Evolutionary conservation across 2,797 vertebrate genomes (phyloP).

Genomic region (Sphenopsis melanotis): DNA sequence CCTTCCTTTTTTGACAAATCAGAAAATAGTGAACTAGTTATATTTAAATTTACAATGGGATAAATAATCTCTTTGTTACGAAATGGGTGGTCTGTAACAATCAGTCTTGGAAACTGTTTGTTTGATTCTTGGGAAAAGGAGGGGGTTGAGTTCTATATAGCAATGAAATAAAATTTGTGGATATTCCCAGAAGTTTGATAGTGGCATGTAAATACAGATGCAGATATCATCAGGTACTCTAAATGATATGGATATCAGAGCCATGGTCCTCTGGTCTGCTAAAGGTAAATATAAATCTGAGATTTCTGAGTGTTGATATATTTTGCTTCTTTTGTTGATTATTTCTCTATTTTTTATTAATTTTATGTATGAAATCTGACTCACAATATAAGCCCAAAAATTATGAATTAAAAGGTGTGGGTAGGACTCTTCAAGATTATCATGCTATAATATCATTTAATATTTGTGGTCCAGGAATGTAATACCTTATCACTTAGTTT

Average conservation of each 20-base stretch:
- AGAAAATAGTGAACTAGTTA: not conserved
- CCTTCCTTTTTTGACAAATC: not conserved
- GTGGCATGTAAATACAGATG: not conserved
- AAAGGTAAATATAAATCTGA: not conserved
- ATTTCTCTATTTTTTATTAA: not conserved
- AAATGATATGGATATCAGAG: not conserved
- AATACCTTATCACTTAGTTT: not conserved
- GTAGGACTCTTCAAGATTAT: not conserved
- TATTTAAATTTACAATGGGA: not conserved
- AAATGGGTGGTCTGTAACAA: not conserved
- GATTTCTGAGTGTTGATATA: not conserved
- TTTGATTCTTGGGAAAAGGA: not conserved
- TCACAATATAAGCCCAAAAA: not conserved
- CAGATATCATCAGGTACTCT: not conserved
- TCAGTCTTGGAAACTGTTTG: not conserved
- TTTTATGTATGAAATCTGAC: not conserved
- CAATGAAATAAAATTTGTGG: not conserved
- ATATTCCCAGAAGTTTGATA: not conserved
- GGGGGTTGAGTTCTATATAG: not conserved
- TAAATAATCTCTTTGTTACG: not conserved
- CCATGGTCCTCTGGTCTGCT: not conserved
- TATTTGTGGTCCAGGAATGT: not conserved
- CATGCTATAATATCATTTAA: not conserved
- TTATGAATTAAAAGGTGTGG: not conserved
- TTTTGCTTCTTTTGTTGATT: not conserved